Evolutionary conservation across 2,888 invertebrate species (phyloP), one percentile per base, ranked within the genome.

Genomic region (Ormyrus pomaceus): DNA sequence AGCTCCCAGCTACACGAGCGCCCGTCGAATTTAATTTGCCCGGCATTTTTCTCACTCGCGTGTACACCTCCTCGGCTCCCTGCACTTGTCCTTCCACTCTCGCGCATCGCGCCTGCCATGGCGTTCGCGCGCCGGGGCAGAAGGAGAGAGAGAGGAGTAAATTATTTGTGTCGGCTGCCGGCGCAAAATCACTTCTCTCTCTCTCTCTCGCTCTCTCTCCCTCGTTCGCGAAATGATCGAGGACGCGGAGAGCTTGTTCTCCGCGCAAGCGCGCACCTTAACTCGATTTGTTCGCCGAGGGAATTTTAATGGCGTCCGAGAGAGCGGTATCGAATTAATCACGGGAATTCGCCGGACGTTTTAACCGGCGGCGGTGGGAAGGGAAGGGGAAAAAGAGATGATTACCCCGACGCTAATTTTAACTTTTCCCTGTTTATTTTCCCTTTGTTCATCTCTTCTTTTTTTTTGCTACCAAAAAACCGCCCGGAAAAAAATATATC

Each of bases 241-340:
- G 66, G 10, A 59, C 66, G 66, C 66, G 59, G 19, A 19, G 19
- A 19, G 50, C 75, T 75, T 68, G 75, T 64, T 66, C 66, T 5
- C 9, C 9, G 34, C 53, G n/a, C 62, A 19, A 19, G 58, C 48
- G 9, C 34, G 59, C 48, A 55, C 53, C 58, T 72, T 72, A 19
- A 59, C 77, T 77, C 48, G 72, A 77, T 77, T 72, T 72, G 77
- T 77, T 72, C 69, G 77, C 70, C 59, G 13, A 56, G 77, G 72
- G 71, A 58, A 77, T 72, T 77, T 77, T 77, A 71, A 72, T 77
- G 72, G 71, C 65, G 19, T 69, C 69, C 68, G 61, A 68, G 58
- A 46, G 45, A 45, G 68, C 65, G 56, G 62, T 8, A 34, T 62
- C 77, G 59, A 72, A 77, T 77, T 77, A 77, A 77, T 77, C 77